These are phyloP conservation scores for Monodelphis domestica DNA, from an alignment of 2,797 vertebrate genomes.

Conservation along the genomic window DNA sequence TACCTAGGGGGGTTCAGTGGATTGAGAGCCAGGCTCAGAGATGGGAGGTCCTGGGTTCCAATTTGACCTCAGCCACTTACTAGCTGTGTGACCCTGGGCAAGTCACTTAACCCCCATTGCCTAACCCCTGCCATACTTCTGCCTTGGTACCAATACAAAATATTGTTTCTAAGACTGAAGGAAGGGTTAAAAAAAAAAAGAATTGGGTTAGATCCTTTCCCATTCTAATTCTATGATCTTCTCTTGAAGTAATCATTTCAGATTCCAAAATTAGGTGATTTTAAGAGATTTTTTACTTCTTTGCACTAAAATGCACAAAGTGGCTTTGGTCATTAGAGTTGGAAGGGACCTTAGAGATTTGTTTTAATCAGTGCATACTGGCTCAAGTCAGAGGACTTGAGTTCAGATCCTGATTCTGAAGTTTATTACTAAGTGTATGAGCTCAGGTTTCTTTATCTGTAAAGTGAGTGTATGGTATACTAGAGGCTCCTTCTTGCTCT, in stretches of 20 bases:
- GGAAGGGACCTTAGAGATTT: not conserved
- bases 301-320: not conserved
- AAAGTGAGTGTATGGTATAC: not conserved
- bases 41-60: too few species aligned
- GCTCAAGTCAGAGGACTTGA: not conserved
- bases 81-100: too few species aligned
- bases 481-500: not conserved
- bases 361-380: not conserved
- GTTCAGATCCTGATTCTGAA: not conserved
- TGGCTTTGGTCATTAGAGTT: not conserved
- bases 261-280: not conserved
- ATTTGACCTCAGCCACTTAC: too few species aligned
- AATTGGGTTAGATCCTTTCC: not conserved
- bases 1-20: too few species aligned
- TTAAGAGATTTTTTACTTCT: not conserved
- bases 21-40: too few species aligned
- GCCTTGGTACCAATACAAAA: too few species aligned
- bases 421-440: not conserved
- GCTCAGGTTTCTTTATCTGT: not conserved
- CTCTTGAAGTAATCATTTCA: slow-evolving; percentile 16
- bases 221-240: not conserved
- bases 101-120: too few species aligned
- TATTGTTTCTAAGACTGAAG: too few species aligned
- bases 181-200: too few species aligned
- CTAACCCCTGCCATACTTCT: too few species aligned